Percentiles rank a stretch among this genome's conserved stretches.
Conservation (phyloP, 2,113 vertebrate genomes). For the Nycticryphes semicollaris region DNA sequence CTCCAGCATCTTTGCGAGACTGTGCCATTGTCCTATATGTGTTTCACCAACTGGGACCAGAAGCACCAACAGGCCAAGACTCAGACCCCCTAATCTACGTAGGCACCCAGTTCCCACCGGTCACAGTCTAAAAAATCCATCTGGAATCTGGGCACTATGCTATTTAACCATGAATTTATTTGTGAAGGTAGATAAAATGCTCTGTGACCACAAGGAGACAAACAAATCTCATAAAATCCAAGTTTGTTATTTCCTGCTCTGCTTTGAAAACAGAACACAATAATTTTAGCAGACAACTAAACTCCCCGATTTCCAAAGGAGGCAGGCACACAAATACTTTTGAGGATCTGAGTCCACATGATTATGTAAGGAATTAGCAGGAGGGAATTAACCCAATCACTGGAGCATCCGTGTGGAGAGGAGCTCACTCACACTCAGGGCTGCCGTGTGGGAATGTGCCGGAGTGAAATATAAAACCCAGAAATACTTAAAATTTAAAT, state of each 20-base stretch:
- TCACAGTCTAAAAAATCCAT: background rate
- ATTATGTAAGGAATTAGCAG: constrained; percentile 52
- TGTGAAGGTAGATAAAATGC: background rate
- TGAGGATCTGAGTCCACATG: constrained; percentile 54
- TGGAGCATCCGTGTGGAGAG: background rate
- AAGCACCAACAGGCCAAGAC: background rate
- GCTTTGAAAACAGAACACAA: constrained; percentile 65
- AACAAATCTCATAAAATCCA: constrained; percentile 44
- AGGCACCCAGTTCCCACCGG: background rate
- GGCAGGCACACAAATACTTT: constrained; percentile 52
- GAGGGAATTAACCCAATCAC: constrained; percentile 17
- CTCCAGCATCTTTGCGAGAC: background rate
- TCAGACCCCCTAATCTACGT: background rate
- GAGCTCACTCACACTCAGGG: background rate
- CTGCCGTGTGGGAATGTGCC: accelerated
- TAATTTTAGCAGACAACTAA: constrained; percentile 65
- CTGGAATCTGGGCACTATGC: background rate
- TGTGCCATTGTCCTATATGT: background rate
- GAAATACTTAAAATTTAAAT: background rate
- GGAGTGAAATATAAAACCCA: background rate
- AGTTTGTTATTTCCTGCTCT: constrained; percentile 61
- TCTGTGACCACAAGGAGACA: constrained; percentile 39
- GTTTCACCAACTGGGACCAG: background rate
- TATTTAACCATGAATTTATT: background rate
- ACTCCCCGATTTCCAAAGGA: constrained; percentile 49